phyloP scores from a whole-genome alignment of 2,797 vertebrate genomes.

The Epinephelus malabaricus region DNA sequence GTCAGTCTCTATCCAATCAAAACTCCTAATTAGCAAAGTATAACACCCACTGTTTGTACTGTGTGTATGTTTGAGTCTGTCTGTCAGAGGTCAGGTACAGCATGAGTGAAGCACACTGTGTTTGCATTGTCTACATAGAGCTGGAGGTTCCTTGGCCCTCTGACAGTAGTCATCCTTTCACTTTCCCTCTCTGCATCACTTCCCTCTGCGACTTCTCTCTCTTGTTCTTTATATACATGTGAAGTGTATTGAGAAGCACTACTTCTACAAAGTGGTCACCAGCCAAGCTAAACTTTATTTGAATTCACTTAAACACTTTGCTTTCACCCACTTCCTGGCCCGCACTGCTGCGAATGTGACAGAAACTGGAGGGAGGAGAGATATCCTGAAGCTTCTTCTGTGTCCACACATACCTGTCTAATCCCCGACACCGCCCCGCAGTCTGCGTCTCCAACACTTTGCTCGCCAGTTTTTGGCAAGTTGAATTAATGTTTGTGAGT shows the following conservation, averaged over 20 bases:
- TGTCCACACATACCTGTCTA: conserved; percentile 63
- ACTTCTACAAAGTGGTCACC: conserved; percentile 4
- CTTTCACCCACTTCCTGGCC: conserved; percentile 32
- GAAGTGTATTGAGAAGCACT: conserved; percentile 11
- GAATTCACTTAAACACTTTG: conserved; percentile 47
- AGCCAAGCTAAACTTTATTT: conserved; percentile 52
- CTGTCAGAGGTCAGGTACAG: conserved; percentile 22
- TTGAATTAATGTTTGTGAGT: conserved; percentile 40
- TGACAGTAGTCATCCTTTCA: conserved; percentile 5
- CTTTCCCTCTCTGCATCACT: conserved; percentile 6
- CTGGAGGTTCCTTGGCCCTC: not conserved
- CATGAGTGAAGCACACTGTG: not conserved
- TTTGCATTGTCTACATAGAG: not conserved
- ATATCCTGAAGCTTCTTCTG: conserved; percentile 55
- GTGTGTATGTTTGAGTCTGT: conserved; percentile 6
- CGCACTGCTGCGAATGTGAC: conserved; percentile 35
- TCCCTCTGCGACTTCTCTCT: conserved; percentile 1
- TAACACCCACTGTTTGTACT: not conserved
- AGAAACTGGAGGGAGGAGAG: conserved; percentile 32
- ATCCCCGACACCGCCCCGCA: conserved; percentile 51
- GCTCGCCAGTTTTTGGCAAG: conserved; percentile 32
- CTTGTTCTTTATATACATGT: conserved; percentile 20
- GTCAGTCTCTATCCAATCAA: conserved; percentile 1
- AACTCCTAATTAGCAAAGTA: not conserved
- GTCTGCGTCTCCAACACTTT: conserved; percentile 42